phyloP scores from a whole-genome alignment of 2,113 vertebrate species.

The Tupaia tana region DNA sequence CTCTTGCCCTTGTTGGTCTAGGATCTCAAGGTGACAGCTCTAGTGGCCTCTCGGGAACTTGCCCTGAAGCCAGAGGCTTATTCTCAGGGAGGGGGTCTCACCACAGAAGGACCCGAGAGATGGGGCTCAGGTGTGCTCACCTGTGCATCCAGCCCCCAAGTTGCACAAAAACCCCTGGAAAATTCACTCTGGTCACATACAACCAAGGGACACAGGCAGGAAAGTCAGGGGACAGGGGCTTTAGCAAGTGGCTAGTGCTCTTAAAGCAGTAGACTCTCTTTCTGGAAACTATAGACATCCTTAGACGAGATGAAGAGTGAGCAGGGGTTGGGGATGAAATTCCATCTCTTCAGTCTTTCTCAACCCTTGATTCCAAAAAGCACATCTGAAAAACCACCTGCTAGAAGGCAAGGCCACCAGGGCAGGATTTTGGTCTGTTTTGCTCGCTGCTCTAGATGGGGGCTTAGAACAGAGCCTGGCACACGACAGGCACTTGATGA shows the following conservation, averaged over 20 bases:
- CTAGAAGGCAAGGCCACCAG: neutral
- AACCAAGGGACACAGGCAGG: neutral
- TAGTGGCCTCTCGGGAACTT: neutral
- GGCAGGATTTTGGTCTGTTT: neutral
- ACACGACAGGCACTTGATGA: neutral
- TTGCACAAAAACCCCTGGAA: neutral
- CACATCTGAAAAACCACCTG: neutral
- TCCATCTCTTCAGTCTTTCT: neutral
- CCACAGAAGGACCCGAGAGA: neutral
- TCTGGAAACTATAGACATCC: neutral
- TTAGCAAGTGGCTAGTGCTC: neutral
- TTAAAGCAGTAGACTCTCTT: neutral
- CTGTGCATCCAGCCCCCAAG: neutral
- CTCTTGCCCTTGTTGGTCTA: neutral
- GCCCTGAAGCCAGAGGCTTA: neutral
- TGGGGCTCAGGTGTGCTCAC: neutral
- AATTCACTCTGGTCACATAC: neutral
- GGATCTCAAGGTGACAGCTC: neutral
- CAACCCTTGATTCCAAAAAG: neutral
- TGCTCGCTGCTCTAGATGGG: neutral
- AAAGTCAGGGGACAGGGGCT: neutral
- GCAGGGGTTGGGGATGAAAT: no score
- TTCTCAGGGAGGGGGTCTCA: neutral
- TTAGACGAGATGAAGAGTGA: neutral
- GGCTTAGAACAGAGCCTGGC: neutral